Percentiles rank a stretch among this genome's conserved stretches.
These are phyloP conservation scores for Manis javanica DNA, from an alignment of 2,797 vertebrate genomes.

Conservation along the genomic window DNA sequence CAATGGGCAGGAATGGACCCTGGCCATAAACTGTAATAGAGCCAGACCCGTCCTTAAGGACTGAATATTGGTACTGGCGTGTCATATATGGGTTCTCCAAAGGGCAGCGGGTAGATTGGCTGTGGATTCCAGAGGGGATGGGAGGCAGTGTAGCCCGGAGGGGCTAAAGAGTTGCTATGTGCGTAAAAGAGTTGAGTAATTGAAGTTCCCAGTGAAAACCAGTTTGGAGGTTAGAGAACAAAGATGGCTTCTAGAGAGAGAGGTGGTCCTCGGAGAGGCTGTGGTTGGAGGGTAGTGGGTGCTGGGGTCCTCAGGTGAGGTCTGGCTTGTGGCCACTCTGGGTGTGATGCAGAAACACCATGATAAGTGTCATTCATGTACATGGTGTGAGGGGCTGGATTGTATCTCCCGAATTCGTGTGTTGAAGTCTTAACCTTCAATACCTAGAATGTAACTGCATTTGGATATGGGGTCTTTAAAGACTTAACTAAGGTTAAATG, in stretches of 20 bases:
- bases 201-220: neutral
- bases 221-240: neutral
- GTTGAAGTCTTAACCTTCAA: neutral
- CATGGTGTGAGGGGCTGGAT: neutral
- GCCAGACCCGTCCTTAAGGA: neutral
- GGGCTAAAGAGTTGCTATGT: neutral
- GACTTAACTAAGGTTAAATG: neutral
- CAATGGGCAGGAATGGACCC: neutral
- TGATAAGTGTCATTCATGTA: neutral
- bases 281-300: neutral
- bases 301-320: neutral
- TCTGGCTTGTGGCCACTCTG: neutral
- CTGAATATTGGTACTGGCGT: rapidly evolving
- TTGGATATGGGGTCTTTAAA: neutral
- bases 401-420: neutral
- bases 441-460: neutral
- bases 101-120: neutral
- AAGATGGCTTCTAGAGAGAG: neutral
- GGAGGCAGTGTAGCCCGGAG: neutral
- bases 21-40: rapidly evolving
- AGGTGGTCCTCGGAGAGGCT: neutral
- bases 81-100: neutral
- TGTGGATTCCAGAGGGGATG: neutral
- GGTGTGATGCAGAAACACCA: neutral
- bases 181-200: neutral